A percentile compares a stretch with the other conserved stretches of the same genome.
These are phyloP conservation scores for Dolichomitus sp. DNA, from an alignment of 2,888 invertebrate species.

Conservation along the genomic window DNA sequence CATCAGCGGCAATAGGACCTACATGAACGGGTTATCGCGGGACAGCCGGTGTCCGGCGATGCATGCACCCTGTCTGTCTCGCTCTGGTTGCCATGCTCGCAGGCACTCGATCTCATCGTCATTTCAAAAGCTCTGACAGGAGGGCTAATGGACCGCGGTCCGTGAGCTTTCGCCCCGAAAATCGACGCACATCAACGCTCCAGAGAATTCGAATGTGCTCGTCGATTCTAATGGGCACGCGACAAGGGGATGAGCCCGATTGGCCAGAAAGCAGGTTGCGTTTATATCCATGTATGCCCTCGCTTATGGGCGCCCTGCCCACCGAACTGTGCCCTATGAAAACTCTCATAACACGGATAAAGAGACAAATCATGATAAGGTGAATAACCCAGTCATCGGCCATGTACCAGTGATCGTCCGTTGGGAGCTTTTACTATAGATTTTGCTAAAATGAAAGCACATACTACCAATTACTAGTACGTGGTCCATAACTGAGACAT, in stretches of 20 bases:
- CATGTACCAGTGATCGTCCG: too few relatives aligned
- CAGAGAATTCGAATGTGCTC: slow-evolving; percentile 56
- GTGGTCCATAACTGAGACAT: too few relatives aligned
- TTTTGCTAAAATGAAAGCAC: too few relatives aligned
- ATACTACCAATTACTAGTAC: too few relatives aligned
- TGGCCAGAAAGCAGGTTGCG: slow-evolving; percentile 32
- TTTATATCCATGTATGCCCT: neutral
- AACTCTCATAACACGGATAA: slow-evolving; percentile 26
- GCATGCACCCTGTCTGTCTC: slow-evolving; percentile 40
- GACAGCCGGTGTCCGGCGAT: slow-evolving; percentile 45
- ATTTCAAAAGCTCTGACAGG: slow-evolving; percentile 49
- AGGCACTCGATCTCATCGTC: slow-evolving; percentile 48
- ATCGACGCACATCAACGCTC: slow-evolving; percentile 59
- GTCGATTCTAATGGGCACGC: slow-evolving; percentile 46
- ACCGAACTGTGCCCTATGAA: slow-evolving; percentile 39
- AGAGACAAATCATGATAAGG: slow-evolving; percentile 25
- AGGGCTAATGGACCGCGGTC: slow-evolving; percentile 51
- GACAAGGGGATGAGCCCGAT: slow-evolving; percentile 31
- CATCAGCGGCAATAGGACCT: slow-evolving; percentile 46
- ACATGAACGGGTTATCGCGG: slow-evolving; percentile 55
- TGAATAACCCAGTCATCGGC: neutral
- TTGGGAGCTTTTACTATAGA: too few relatives aligned
- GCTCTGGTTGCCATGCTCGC: slow-evolving; percentile 27
- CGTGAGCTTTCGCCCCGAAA: slow-evolving; percentile 53
- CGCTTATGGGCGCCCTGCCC: slow-evolving; percentile 1